Conservation (phyloP, 2,113 vertebrate genomes). For the Erinaceus europaeus region DNA sequence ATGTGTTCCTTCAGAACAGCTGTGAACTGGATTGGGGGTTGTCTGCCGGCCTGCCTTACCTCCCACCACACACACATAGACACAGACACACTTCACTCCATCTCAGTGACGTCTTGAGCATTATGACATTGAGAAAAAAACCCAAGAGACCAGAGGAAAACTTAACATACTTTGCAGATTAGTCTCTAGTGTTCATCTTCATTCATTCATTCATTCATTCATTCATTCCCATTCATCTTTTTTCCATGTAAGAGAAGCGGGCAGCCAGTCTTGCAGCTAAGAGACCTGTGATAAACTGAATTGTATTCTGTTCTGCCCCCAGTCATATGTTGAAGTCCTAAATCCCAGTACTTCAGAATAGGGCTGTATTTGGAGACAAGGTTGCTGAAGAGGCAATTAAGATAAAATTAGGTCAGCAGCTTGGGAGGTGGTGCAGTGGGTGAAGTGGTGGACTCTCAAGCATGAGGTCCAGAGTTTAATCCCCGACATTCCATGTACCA, state of each 20-base stretch:
- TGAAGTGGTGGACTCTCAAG: too few species aligned
- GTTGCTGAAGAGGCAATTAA: neutral
- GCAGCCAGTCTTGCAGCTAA: neutral
- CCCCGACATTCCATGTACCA: too few species aligned
- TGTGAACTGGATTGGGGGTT: constrained; percentile 37
- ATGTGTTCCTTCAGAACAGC: constrained; percentile 39
- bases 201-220: neutral
- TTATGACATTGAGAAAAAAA: neutral
- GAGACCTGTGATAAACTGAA: neutral
- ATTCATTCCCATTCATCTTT: neutral
- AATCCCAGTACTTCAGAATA: neutral
- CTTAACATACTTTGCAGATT: too few species aligned
- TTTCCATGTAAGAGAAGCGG: neutral
- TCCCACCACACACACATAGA: too few species aligned
- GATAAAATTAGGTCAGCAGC: neutral
- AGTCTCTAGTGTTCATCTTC: neutral
- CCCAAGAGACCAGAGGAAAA: neutral
- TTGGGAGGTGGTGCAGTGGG: too few species aligned
- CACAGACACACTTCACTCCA: neutral
- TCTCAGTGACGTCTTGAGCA: neutral
- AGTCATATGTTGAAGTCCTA: neutral
- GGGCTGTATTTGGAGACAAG: neutral
- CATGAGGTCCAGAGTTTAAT: too few species aligned
- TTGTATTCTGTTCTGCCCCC: neutral
- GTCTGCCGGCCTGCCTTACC: neutral